phyloP scores from a whole-genome alignment of 2,113 vertebrate species.

The Leucopternis melanops region DNA sequence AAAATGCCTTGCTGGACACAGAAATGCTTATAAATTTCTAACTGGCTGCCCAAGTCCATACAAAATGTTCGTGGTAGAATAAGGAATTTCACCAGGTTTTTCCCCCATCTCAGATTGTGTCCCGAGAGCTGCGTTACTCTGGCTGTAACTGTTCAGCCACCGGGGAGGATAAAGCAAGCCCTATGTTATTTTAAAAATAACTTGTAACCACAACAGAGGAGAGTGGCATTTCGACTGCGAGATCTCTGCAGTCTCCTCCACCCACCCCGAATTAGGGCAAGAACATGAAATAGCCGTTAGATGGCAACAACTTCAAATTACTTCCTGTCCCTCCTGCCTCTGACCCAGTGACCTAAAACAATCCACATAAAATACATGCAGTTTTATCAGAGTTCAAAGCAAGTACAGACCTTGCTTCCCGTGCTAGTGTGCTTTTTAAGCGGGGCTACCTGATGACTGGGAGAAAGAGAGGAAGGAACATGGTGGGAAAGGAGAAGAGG shows the following conservation, averaged over 20 bases:
- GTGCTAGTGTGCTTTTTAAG: not conserved
- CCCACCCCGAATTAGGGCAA: not conserved
- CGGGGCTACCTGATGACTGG: no score
- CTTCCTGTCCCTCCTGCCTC: not conserved
- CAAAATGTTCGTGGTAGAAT: not conserved
- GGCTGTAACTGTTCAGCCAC: not conserved
- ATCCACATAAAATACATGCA: not conserved
- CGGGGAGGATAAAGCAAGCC: not conserved
- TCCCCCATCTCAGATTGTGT: not conserved
- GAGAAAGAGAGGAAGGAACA: not conserved
- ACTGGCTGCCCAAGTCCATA: not conserved
- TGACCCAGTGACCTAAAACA: conserved; percentile 36
- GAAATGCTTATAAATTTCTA: not conserved
- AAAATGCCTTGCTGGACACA: not conserved
- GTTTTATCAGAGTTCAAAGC: not conserved
- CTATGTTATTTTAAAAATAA: not conserved
- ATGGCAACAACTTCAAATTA: not conserved
- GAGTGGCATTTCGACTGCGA: accelerated
- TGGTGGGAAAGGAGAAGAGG: not conserved
- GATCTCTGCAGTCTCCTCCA: not conserved
- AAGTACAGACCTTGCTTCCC: not conserved
- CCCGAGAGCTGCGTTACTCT: not conserved
- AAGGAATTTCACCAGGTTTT: not conserved
- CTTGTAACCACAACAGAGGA: not conserved
- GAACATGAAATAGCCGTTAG: not conserved